Percentiles rank a stretch among this genome's conserved stretches.
These are phyloP conservation scores for Synergus umbraculus DNA, from an alignment of 2,888 invertebrate genomes.

Conservation along the genomic window DNA sequence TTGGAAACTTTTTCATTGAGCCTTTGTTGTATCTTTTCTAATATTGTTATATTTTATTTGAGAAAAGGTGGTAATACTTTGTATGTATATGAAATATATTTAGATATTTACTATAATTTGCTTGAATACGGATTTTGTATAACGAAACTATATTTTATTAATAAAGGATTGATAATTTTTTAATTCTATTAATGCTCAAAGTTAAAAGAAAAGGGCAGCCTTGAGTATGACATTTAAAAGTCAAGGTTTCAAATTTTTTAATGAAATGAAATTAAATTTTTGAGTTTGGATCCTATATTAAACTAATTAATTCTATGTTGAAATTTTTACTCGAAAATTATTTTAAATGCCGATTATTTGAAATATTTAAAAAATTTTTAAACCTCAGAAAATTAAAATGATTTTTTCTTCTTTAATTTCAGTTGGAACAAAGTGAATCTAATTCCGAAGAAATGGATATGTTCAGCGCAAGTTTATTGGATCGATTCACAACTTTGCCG, in stretches of 20 bases:
- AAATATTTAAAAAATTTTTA: not conserved
- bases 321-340: too few relatives aligned
- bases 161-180: not conserved
- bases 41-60: too few relatives aligned
- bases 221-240: not conserved
- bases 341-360: too few relatives aligned
- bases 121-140: not conserved
- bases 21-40: too few relatives aligned
- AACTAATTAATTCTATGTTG: too few relatives aligned
- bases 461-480: conserved; percentile 68
- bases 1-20: not conserved
- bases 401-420: conserved; percentile 37
- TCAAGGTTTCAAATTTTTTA: too few relatives aligned
- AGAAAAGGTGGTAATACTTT: too few relatives aligned
- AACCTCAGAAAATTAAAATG: not conserved
- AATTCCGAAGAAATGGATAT: conserved; percentile 63
- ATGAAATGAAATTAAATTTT: too few relatives aligned
- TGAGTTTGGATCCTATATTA: too few relatives aligned
- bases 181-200: not conserved
- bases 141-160: not conserved
- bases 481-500: conserved; percentile 64
- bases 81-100: too few relatives aligned
- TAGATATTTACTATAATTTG: too few relatives aligned
- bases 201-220: not conserved
- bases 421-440: conserved; percentile 43